A percentile compares a stretch with the other conserved stretches of the same genome.
Evolutionary conservation across 23 tunicate species (phyloP).

Genomic region (Diplosoma virens): DNA sequence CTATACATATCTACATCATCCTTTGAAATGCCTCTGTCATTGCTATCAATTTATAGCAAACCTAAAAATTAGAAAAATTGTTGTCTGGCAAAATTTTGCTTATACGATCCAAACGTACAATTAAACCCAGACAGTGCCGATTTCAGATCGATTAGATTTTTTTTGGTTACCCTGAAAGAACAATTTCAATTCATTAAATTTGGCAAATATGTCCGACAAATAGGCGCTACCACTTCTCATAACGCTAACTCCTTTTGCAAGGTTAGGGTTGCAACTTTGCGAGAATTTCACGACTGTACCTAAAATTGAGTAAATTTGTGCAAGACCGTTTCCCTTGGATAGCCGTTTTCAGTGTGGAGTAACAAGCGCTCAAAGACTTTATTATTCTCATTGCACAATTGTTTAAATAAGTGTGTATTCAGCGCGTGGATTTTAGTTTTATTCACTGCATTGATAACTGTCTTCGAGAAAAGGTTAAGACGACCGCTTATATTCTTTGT

Average conservation of each 20-base stretch:
- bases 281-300: conserved; percentile 14
- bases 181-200: no score
- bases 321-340: conserved; percentile 34
- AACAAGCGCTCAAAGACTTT: no score
- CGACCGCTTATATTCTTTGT: no score
- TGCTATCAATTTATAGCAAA: conserved; percentile 5
- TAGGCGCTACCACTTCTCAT: conserved; percentile 23
- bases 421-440: conserved; percentile 37
- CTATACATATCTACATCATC: conserved; percentile 18
- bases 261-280: no score
- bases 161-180: conserved; percentile 3
- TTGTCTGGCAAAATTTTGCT: conserved; percentile 11
- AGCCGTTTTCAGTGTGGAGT: conserved; percentile 39
- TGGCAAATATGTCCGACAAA: no score
- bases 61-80: conserved; percentile 1
- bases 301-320: conserved; percentile 21
- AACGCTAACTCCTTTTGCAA: conserved; percentile 5
- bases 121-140: no score
- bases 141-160: not conserved
- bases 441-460: no score
- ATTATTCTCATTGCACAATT: no score
- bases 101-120: not conserved
- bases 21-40: not conserved
- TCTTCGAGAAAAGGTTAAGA: no score
- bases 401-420: conserved; percentile 21